A percentile compares a stretch with the other conserved stretches of the same genome.
Evolutionary conservation across 2,888 invertebrate species (phyloP).

Genomic region (Tortrix viridana): DNA sequence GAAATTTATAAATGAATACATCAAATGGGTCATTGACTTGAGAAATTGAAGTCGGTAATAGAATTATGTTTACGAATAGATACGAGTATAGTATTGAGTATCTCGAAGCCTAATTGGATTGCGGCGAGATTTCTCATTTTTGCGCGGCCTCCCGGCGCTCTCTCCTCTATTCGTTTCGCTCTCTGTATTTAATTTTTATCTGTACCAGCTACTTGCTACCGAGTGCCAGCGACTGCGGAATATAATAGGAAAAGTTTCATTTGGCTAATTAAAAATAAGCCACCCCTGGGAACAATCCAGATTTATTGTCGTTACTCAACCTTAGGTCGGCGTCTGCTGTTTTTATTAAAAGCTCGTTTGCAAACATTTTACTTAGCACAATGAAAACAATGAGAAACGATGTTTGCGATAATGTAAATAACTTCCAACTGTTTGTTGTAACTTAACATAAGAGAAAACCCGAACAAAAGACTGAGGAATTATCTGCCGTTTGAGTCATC

Average conservation of each 20-base stretch:
- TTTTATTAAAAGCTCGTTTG: slow-evolving; percentile 65
- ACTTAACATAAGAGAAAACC: slow-evolving; percentile 38
- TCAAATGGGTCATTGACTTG: slow-evolving; percentile 20
- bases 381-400: slow-evolving; percentile 60
- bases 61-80: slow-evolving; percentile 60
- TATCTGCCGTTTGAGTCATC: slow-evolving; percentile 45
- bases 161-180: slow-evolving; percentile 51
- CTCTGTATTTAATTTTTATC: slow-evolving; percentile 73
- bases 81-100: slow-evolving; percentile 62
- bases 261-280: slow-evolving; percentile 80
- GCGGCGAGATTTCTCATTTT: slow-evolving; percentile 65
- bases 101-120: slow-evolving; percentile 75
- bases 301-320: slow-evolving; percentile 72
- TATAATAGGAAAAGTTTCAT: slow-evolving; percentile 80
- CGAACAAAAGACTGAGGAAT: slow-evolving; percentile 42
- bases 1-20: slow-evolving; percentile 19
- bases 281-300: slow-evolving; percentile 67
- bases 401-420: slow-evolving; percentile 59
- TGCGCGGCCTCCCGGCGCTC: slow-evolving; percentile 54
- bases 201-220: slow-evolving; percentile 50
- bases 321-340: slow-evolving; percentile 57
- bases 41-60: slow-evolving; percentile 44
- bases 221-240: slow-evolving; percentile 63
- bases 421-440: slow-evolving; percentile 43
- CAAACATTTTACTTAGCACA: slow-evolving; percentile 57